Evolutionary conservation across 2,113 vertebrate species (phyloP).

Genomic region (Hippocampus abdominalis): DNA sequence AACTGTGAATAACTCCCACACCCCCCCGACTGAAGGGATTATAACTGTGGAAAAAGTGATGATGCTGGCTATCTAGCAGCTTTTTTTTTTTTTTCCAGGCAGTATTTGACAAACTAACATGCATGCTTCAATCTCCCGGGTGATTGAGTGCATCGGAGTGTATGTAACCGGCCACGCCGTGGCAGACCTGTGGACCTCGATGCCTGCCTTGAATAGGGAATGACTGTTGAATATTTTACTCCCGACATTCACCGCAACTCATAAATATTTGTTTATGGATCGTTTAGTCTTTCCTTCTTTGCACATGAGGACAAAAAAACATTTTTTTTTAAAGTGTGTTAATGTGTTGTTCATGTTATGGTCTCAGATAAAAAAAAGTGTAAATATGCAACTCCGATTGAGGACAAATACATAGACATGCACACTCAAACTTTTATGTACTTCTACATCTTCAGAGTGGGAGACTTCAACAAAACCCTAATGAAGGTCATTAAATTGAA

Average conservation of each 20-base stretch:
- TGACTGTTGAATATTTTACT: constrained; percentile 64
- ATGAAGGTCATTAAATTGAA: constrained; percentile 20
- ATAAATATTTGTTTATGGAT: constrained; percentile 70
- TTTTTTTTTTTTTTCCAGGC: constrained; percentile 26
- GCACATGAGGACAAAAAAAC: constrained; percentile 16
- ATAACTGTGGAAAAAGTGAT: constrained; percentile 54
- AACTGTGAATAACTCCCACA: constrained; percentile 21
- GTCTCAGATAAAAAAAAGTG: constrained; percentile 14
- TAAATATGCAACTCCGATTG: constrained; percentile 31
- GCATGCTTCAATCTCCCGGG: constrained; percentile 59
- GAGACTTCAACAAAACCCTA: constrained; percentile 19
- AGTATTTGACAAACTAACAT: constrained; percentile 61
- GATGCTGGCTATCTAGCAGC: constrained; percentile 44
- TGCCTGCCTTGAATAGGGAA: constrained; percentile 58
- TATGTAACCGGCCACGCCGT: constrained; percentile 51
- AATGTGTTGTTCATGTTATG: constrained; percentile 31
- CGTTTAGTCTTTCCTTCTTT: constrained; percentile 46
- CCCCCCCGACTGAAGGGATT: constrained; percentile 31
- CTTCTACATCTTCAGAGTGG: constrained; percentile 20
- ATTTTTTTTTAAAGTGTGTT: constrained; percentile 25
- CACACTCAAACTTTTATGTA: constrained; percentile 16
- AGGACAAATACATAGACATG: constrained; percentile 17
- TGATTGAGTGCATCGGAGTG: constrained; percentile 64
- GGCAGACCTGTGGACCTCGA: constrained; percentile 43
- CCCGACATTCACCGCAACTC: constrained; percentile 49